phyloP scores from a whole-genome alignment of 2,797 vertebrate genomes.

The Siniperca undulata region DNA sequence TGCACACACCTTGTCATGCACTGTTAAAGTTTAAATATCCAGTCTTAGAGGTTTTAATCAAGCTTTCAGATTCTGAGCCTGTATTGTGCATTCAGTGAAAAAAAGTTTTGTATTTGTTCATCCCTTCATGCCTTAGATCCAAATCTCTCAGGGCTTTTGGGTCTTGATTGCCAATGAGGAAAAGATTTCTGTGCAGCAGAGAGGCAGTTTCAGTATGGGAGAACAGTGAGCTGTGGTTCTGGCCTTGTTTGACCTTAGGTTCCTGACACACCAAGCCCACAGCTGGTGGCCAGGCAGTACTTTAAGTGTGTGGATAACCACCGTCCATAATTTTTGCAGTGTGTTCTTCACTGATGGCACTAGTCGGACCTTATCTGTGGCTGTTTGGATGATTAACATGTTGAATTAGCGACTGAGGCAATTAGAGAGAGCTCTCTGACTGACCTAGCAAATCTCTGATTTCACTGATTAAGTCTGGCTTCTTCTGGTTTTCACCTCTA shows the following conservation, averaged over 20 bases:
- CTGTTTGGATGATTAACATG: not conserved
- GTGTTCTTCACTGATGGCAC: not conserved
- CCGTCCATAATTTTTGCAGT: not conserved
- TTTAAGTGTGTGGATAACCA: not conserved
- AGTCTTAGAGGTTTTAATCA: not conserved
- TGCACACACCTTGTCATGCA: not conserved
- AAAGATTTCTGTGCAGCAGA: conserved; percentile 18
- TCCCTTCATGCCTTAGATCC: conserved; percentile 4
- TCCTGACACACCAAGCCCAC: conserved; percentile 32
- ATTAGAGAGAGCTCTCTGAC: not conserved
- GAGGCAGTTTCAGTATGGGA: not conserved
- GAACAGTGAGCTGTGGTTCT: conserved; percentile 19
- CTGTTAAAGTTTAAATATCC: conserved; percentile 20
- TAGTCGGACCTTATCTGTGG: not conserved
- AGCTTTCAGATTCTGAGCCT: not conserved
- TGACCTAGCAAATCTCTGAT: not conserved
- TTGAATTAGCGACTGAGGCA: not conserved
- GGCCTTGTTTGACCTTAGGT: conserved; percentile 12
- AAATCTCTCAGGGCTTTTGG: conserved; percentile 22
- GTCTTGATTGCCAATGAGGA: conserved; percentile 39
- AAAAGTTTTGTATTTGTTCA: not conserved
- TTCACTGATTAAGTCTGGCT: not conserved
- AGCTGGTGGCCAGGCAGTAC: not conserved
- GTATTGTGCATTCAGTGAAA: conserved; percentile 2
- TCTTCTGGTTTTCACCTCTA: not conserved